Evolutionary conservation across 64 coral and sea anemone genomes (phyloP).

Genomic region (Orbicella faveolata): DNA sequence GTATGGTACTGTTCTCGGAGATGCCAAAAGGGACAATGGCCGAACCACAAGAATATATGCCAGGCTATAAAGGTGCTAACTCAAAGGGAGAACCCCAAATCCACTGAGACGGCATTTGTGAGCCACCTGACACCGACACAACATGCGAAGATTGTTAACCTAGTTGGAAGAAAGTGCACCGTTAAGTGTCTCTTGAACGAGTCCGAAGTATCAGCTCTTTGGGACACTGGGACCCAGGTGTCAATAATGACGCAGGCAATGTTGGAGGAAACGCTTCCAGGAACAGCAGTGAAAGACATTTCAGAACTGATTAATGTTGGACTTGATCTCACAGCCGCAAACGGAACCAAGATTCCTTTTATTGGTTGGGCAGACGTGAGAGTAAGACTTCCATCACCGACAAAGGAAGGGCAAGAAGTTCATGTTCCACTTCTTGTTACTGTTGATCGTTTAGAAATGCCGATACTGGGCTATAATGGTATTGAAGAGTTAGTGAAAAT

Average conservation of each 20-base stretch:
- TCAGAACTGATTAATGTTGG: slow-evolving; percentile 35
- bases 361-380: slow-evolving; percentile 67
- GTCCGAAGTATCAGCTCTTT: neutral
- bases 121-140: too few relatives aligned
- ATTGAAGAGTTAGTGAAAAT: slow-evolving; percentile 4
- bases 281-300: slow-evolving; percentile 20
- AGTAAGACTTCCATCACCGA: neutral
- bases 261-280: slow-evolving; percentile 37
- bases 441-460: slow-evolving; percentile 23
- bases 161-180: too few relatives aligned
- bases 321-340: neutral
- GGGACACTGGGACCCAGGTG: slow-evolving; percentile 8
- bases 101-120: too few relatives aligned
- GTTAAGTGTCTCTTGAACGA: neutral
- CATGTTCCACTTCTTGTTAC: slow-evolving; percentile 57
- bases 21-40: too few relatives aligned
- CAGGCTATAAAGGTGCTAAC: too few relatives aligned
- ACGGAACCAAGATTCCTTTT: slow-evolving; percentile 66
- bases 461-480: neutral
- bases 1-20: too few relatives aligned
- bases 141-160: too few relatives aligned
- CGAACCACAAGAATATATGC: too few relatives aligned
- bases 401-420: slow-evolving; percentile 16
- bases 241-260: slow-evolving; percentile 24
- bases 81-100: too few relatives aligned